Evolutionary conservation across 2,113 vertebrate genomes (phyloP).

Genomic region (Atractosteus spatula): DNA sequence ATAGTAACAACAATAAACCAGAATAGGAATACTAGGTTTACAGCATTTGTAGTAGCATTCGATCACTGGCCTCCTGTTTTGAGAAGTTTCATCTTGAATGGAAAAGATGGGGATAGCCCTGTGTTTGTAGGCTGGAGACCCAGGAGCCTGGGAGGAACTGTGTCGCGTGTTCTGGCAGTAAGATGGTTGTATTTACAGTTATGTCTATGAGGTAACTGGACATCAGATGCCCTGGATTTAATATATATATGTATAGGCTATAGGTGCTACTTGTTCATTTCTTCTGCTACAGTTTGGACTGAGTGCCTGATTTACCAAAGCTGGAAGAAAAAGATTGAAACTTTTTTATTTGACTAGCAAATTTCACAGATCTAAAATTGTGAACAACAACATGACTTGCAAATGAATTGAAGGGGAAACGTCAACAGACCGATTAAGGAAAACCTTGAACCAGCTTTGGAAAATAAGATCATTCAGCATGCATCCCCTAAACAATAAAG

Average conservation of each 20-base stretch:
- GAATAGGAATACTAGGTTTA: conserved; percentile 21
- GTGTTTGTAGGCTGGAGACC: conserved; percentile 6
- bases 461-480: too few species aligned
- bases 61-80: not conserved
- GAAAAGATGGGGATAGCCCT: conserved; percentile 14
- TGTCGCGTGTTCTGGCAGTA: conserved; percentile 11
- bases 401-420: too few species aligned
- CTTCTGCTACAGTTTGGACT: too few species aligned
- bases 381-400: too few species aligned
- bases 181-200: conserved; percentile 18
- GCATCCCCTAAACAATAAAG: too few species aligned
- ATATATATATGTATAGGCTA: conserved; percentile 8
- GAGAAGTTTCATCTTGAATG: not conserved
- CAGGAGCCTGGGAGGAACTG: conserved; percentile 14
- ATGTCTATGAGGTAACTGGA: conserved; percentile 28
- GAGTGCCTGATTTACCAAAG: too few species aligned
- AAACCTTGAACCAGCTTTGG: too few species aligned
- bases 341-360: too few species aligned
- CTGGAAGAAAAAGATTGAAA: too few species aligned
- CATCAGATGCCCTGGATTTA: conserved; percentile 13
- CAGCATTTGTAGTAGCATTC: conserved; percentile 16
- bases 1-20: conserved; percentile 12
- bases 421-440: too few species aligned
- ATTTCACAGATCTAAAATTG: too few species aligned
- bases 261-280: conserved; percentile 10